Evolutionary conservation across 2,888 invertebrate genomes (phyloP).

Genomic region (Torymus auratus): DNA sequence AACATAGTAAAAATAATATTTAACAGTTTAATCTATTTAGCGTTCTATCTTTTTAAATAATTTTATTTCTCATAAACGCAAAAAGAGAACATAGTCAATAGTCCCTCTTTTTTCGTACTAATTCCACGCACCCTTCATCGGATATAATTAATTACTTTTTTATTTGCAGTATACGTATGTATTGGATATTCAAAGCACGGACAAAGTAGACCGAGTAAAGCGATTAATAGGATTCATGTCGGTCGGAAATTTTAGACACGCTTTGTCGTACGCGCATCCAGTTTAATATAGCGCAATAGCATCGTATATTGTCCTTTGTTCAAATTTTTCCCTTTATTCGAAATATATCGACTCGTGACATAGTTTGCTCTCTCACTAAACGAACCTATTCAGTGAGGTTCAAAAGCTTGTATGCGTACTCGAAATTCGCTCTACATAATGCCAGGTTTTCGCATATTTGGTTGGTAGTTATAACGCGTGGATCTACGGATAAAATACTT

Average conservation of each 20-base stretch:
- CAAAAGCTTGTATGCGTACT: slow-evolving; percentile 10
- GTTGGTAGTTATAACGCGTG: too few relatives aligned
- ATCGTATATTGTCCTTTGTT: slow-evolving; percentile 4
- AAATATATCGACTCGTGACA: slow-evolving; percentile 7
- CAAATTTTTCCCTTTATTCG: slow-evolving; percentile 26
- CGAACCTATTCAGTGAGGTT: slow-evolving; percentile 14
- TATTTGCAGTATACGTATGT: too few relatives aligned
- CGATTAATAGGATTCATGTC: slow-evolving; percentile 24
- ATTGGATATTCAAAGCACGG: not conserved
- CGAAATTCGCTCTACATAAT: not conserved
- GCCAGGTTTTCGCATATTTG: too few relatives aligned
- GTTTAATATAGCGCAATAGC: slow-evolving; percentile 39
- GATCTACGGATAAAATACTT: not conserved
- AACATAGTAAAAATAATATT: too few relatives aligned
- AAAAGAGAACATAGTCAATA: too few relatives aligned
- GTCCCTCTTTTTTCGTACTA: too few relatives aligned
- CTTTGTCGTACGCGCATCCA: slow-evolving; percentile 1
- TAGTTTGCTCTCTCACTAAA: slow-evolving; percentile 8
- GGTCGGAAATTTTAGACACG: slow-evolving; percentile 32
- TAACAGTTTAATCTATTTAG: too few relatives aligned
- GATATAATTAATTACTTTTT: too few relatives aligned
- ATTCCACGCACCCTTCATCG: too few relatives aligned
- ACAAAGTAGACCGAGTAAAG: not conserved
- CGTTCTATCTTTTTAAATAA: too few relatives aligned
- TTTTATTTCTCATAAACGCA: too few relatives aligned